A percentile compares a stretch with the other conserved stretches of the same genome.
Evolutionary conservation across 2,797 vertebrate species (phyloP).

Genomic region (Epinephelus coioides): DNA sequence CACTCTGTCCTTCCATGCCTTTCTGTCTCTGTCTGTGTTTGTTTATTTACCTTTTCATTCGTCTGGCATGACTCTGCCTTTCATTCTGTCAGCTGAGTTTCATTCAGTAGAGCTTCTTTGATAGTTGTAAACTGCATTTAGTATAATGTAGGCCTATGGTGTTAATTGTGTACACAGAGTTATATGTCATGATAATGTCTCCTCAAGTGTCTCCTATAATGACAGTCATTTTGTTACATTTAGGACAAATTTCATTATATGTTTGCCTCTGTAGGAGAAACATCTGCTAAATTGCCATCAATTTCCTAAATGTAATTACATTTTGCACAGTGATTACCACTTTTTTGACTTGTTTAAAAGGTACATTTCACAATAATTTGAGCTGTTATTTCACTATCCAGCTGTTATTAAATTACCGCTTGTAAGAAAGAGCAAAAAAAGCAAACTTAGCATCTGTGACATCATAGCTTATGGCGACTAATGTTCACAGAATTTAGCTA

Average conservation of each 20-base stretch:
- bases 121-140: not conserved
- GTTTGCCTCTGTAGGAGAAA: slow-evolving; percentile 18
- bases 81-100: not conserved
- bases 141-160: not conserved
- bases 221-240: not conserved
- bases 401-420: not conserved
- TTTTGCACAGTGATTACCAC: not conserved
- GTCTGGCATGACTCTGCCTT: not conserved
- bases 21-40: not conserved
- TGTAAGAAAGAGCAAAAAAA: not conserved
- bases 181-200: not conserved
- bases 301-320: not conserved
- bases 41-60: not conserved
- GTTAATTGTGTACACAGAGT: not conserved
- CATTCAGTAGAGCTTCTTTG: not conserved
- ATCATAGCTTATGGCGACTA: not conserved
- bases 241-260: not conserved
- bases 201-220: not conserved
- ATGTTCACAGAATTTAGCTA: too few relatives aligned
- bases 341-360: slow-evolving; percentile 13
- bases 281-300: not conserved
- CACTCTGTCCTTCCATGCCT: not conserved
- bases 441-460: not conserved
- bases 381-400: not conserved
- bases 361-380: not conserved